A percentile compares a stretch with the other conserved stretches of the same genome.
phyloP scores from a whole-genome alignment of 2,888 invertebrate genomes.

The Cryptocephalus moraei region DNA sequence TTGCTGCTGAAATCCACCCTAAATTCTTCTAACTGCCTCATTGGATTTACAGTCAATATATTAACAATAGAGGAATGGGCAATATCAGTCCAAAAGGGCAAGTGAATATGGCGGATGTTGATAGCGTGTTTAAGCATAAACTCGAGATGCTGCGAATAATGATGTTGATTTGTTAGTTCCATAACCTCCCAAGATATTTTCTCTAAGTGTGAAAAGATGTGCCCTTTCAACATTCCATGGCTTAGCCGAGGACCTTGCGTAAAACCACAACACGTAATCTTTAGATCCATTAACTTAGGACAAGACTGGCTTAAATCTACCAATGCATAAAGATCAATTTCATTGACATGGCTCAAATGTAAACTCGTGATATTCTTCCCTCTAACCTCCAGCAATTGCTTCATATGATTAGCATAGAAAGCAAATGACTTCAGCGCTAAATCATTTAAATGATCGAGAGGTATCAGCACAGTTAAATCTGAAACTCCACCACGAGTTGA shows the following conservation, averaged over 20 bases:
- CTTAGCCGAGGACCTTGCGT: constrained; percentile 45
- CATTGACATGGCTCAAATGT: constrained; percentile 65
- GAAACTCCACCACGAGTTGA: constrained; percentile 54
- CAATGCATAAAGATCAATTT: constrained; percentile 60
- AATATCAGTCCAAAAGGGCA: constrained; percentile 61
- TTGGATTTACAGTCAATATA: constrained; percentile 53
- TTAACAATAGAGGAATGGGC: constrained; percentile 56
- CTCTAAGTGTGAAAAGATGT: constrained; percentile 57
- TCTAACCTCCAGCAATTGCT: constrained; percentile 55
- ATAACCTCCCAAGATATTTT: constrained; percentile 58
- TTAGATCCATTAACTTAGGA: constrained; percentile 52
- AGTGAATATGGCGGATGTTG: constrained; percentile 55
- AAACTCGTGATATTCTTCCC: constrained; percentile 53
- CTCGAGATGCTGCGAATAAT: constrained; percentile 53
- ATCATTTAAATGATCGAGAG: constrained; percentile 51
- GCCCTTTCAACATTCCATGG: constrained; percentile 40
- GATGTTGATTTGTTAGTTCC: too few species aligned
- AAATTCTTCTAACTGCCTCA: constrained; percentile 56
- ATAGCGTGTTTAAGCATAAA: constrained; percentile 55
- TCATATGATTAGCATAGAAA: constrained; percentile 60
- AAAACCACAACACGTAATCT: constrained; percentile 63
- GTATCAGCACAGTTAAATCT: constrained; percentile 54
- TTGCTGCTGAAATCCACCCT: constrained; percentile 59
- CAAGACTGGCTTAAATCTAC: constrained; percentile 67
- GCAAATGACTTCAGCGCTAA: constrained; percentile 60